These are phyloP conservation scores for Apodemus sylvaticus DNA, from an alignment of 2,113 vertebrate species.

Conservation along the genomic window DNA sequence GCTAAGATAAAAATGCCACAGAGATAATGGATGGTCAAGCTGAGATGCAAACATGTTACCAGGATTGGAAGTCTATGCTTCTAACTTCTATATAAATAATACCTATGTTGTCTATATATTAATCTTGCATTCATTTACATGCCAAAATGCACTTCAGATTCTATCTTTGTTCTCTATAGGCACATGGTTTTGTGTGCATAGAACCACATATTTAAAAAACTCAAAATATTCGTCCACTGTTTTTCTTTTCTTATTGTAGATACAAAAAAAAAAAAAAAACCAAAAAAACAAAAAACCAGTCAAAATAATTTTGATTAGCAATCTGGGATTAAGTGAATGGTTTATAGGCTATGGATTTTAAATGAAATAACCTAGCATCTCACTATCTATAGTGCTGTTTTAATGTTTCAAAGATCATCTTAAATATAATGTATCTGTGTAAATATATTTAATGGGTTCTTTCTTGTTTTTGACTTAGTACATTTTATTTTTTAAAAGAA, in stretches of 20 bases:
- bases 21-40: background rate
- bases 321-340: background rate
- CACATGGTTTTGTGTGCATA: background rate
- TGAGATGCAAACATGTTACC: background rate
- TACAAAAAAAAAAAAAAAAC: background rate
- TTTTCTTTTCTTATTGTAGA: constrained; percentile 41
- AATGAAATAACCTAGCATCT: background rate
- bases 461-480: constrained; percentile 33
- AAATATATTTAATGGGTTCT: background rate
- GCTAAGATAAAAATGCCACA: background rate
- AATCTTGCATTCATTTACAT: background rate
- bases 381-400: background rate
- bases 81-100: background rate
- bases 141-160: background rate
- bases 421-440: background rate
- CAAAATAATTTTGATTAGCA: background rate
- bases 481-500: constrained; percentile 51
- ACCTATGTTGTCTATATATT: background rate
- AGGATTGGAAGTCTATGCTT: background rate
- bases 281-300: background rate
- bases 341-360: constrained; percentile 4
- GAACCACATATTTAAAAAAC: constrained; percentile 1
- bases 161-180: background rate
- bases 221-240: background rate
- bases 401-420: background rate